Evolutionary conservation across 2,888 invertebrate species (phyloP).

Genomic region (Callosobruchus maculatus): DNA sequence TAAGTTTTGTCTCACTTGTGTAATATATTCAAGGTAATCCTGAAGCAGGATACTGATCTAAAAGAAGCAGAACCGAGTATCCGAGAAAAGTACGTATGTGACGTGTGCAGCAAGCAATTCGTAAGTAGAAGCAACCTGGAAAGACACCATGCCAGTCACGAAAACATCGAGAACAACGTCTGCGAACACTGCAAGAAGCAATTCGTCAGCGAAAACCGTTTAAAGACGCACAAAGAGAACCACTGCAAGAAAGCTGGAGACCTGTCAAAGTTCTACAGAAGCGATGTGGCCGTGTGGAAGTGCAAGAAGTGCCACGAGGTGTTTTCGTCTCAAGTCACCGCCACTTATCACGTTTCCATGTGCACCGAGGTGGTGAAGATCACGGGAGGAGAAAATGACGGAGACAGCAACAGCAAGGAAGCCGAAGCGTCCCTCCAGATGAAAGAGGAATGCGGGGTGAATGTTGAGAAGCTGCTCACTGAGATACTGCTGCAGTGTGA

Average conservation of each 20-base stretch:
- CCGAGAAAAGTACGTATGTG: slow-evolving; percentile 43
- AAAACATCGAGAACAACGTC: slow-evolving; percentile 41
- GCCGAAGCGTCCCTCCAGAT: neutral
- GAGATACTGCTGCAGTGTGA: slow-evolving; percentile 57
- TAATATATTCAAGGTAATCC: neutral
- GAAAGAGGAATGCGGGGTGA: slow-evolving; percentile 13
- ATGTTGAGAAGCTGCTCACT: slow-evolving; percentile 44
- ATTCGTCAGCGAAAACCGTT: slow-evolving; percentile 47
- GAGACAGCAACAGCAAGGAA: slow-evolving; percentile 4
- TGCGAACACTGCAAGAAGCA: slow-evolving; percentile 48
- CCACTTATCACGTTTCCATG: slow-evolving; percentile 35
- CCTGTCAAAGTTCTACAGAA: slow-evolving; percentile 48
- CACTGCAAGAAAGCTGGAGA: slow-evolving; percentile 49
- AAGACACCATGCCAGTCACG: slow-evolving; percentile 44
- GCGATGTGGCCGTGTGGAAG: slow-evolving; percentile 48
- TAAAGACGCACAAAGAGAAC: slow-evolving; percentile 48
- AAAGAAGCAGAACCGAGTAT: slow-evolving; percentile 41
- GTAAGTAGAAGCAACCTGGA: slow-evolving; percentile 46
- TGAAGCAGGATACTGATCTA: slow-evolving; percentile 41
- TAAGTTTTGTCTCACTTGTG: slow-evolving; percentile 28
- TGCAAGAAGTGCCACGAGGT: slow-evolving; percentile 48
- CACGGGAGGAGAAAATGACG: slow-evolving; percentile 9
- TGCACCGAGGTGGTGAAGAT: slow-evolving; percentile 28
- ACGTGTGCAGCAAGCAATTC: slow-evolving; percentile 46
- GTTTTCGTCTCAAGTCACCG: slow-evolving; percentile 41